These are phyloP conservation scores for Regulus satrapa DNA, from an alignment of 2,113 vertebrate genomes.

Conservation along the genomic window DNA sequence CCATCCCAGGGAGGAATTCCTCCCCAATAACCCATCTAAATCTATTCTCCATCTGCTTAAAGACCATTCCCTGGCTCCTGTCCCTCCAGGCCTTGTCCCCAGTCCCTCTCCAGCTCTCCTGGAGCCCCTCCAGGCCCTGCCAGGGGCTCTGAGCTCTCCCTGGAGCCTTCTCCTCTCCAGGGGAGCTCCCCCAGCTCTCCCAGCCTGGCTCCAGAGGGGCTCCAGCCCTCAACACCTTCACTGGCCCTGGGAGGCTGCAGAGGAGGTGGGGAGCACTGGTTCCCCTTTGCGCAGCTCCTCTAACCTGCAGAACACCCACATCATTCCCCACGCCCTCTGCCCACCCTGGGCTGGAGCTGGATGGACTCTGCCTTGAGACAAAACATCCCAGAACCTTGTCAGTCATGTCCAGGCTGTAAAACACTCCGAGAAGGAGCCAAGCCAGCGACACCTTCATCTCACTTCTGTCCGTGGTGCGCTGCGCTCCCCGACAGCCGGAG, in stretches of 20 bases:
- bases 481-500: neutral
- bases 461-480: rapidly evolving
- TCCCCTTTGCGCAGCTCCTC: neutral
- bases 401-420: neutral
- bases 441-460: neutral
- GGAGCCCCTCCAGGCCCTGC: neutral
- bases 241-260: neutral
- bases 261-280: neutral
- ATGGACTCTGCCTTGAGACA: neutral
- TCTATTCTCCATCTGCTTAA: no score
- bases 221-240: neutral
- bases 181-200: neutral
- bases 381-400: neutral
- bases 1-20: neutral
- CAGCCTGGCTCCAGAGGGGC: neutral
- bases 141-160: neutral
- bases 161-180: neutral
- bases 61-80: neutral
- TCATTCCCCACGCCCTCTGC: neutral
- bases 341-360: neutral
- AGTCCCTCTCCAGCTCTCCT: neutral
- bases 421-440: neutral
- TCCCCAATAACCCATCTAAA: neutral
- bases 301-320: rapidly evolving
- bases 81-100: neutral